Evolutionary conservation across 2,113 vertebrate species (phyloP).

Genomic region (Prolemur simus): DNA sequence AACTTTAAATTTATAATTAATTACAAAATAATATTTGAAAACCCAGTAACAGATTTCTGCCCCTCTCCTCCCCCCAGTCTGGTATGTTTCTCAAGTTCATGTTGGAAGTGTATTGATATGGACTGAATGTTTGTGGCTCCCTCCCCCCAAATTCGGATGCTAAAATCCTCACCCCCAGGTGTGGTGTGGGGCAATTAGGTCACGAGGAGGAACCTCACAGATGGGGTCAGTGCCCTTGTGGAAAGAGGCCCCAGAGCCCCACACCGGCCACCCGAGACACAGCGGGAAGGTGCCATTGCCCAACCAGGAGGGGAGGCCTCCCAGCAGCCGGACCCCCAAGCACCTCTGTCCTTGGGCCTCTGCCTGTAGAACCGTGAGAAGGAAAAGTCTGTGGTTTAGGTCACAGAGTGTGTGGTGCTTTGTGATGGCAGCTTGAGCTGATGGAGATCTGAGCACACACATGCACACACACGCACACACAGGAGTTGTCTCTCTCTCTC

Average conservation of each 20-base stretch:
- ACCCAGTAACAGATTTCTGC: background rate
- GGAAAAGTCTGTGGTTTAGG: background rate
- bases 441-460: background rate
- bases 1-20: background rate
- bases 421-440: background rate
- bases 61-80: background rate
- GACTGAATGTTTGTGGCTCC: background rate
- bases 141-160: background rate
- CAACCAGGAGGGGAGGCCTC: background rate
- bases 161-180: background rate
- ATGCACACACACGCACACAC: background rate
- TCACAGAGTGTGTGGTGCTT: too few species aligned
- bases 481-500: too few species aligned
- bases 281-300: accelerated
- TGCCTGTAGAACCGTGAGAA: background rate
- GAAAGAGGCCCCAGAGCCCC: background rate
- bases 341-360: background rate
- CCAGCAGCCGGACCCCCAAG: background rate
- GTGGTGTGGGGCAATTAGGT: background rate
- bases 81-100: too few species aligned
- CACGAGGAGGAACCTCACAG: background rate
- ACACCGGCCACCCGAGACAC: background rate
- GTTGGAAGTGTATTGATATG: background rate
- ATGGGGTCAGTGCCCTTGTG: background rate
- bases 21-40: background rate